These are phyloP conservation scores for Radopholus similis DNA, from an alignment of 1,140 invertebrate species.

Conservation along the genomic window DNA sequence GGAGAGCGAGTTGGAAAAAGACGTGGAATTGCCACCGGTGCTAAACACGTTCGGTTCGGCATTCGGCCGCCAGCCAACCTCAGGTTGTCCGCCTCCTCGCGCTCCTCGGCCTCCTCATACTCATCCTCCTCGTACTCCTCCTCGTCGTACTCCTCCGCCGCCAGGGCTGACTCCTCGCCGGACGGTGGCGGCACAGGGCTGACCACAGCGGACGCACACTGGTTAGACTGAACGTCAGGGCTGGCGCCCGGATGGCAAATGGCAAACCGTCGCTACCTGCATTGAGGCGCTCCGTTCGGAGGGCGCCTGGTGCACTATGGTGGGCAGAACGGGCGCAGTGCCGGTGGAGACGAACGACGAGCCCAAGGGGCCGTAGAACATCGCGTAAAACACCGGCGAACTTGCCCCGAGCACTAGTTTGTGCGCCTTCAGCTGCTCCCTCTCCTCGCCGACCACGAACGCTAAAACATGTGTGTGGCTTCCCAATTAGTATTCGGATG, in stretches of 20 bases:
- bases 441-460: slow-evolving; percentile 26
- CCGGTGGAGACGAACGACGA: not conserved
- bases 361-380: slow-evolving; percentile 27
- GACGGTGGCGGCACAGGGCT: not conserved
- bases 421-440: slow-evolving; percentile 25
- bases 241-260: not conserved
- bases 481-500: too few relatives aligned
- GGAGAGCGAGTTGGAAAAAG: not conserved
- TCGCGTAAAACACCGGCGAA: slow-evolving; percentile 28
- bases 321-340: not conserved
- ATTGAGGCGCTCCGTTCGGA: not conserved
- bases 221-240: not conserved
- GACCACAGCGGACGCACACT: not conserved
- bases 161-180: too few relatives aligned
- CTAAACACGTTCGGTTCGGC: too few relatives aligned
- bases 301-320: not conserved
- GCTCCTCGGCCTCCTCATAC: slow-evolving; percentile 7
- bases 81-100: slow-evolving; percentile 1
- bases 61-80: not conserved
- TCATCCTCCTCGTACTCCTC: slow-evolving; percentile 24
- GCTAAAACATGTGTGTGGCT: too few relatives aligned
- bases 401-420: slow-evolving; percentile 27
- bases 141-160: slow-evolving; percentile 18
- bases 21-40: not conserved
- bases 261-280: too few relatives aligned